Percentiles rank a stretch among this genome's conserved stretches.
These are phyloP conservation scores for Eonycteris spelaea DNA, from an alignment of 2,113 vertebrate genomes.

Conservation along the genomic window DNA sequence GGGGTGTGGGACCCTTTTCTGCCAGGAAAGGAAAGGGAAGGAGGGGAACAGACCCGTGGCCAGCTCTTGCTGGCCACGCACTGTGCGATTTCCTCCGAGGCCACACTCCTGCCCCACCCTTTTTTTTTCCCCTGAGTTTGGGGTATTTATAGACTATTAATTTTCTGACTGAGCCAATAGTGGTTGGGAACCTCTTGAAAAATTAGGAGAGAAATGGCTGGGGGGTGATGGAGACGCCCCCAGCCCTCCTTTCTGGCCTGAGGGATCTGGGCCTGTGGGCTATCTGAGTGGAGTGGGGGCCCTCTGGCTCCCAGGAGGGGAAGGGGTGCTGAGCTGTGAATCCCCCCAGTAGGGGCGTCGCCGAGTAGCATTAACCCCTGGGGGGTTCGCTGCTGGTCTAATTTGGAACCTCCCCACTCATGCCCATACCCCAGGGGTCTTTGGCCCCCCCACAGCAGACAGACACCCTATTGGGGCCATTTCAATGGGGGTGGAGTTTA, in stretches of 20 bases:
- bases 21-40: background rate
- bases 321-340: conserved; percentile 65
- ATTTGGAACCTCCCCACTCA: conserved; percentile 31
- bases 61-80: background rate
- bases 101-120: background rate
- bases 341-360: background rate
- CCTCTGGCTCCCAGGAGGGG: background rate
- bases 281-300: background rate
- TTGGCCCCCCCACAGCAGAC: background rate
- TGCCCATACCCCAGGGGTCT: background rate
- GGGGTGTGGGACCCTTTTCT: background rate
- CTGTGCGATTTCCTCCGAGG: background rate
- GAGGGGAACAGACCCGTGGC: background rate
- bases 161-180: conserved; percentile 81
- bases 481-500: conserved; percentile 40
- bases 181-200: conserved; percentile 65
- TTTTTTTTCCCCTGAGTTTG: conserved; percentile 34
- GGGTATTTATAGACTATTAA: conserved; percentile 79
- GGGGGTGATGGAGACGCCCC: background rate
- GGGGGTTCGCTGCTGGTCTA: conserved; percentile 64
- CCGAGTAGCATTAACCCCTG: conserved; percentile 67
- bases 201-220: conserved; percentile 30
- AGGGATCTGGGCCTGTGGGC: conserved; percentile 5
- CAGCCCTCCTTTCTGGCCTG: background rate
- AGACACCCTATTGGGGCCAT: background rate